Evolutionary conservation across 1,140 invertebrate genomes (phyloP).

Genomic region (Metopolophium dirhodum): DNA sequence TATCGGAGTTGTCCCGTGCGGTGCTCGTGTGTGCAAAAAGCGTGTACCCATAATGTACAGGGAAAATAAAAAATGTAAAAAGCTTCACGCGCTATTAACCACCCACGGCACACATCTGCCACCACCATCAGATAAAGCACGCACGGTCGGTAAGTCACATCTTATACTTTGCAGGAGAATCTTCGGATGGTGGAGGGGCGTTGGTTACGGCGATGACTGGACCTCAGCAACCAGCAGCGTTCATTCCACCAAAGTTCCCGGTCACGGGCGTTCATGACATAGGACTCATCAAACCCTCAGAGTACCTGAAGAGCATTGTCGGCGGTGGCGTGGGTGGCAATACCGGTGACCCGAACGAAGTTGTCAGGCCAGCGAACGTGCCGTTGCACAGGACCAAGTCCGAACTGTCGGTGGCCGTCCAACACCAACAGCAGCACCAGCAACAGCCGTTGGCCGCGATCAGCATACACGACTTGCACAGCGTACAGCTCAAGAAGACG

Average conservation of each 20-base stretch:
- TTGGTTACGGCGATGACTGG: neutral
- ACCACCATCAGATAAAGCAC: neutral
- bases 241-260: conserved; percentile 87
- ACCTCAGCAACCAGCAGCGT: conserved; percentile 78
- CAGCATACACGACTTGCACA: conserved; percentile 83
- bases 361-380: neutral
- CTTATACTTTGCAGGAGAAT: neutral
- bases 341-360: conserved; percentile 60
- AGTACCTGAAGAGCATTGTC: conserved; percentile 82
- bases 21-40: neutral
- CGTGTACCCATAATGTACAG: neutral
- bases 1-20: neutral
- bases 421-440: conserved; percentile 62
- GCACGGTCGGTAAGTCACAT: conserved; percentile 2
- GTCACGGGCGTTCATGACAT: conserved; percentile 67
- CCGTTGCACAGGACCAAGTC: conserved; percentile 49
- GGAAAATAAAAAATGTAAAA: conserved; percentile 14
- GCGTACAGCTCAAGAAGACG: conserved; percentile 79
- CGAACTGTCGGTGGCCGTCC: conserved; percentile 58
- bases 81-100: conserved; percentile 24
- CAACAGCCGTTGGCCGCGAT: conserved; percentile 78
- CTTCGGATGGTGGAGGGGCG: conserved; percentile 15
- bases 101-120: neutral
- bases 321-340: conserved; percentile 73
- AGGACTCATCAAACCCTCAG: conserved; percentile 89